Base-by-base conservation (phyloP, 2,797 vertebrate species). In the Natrix natrix region DNA sequence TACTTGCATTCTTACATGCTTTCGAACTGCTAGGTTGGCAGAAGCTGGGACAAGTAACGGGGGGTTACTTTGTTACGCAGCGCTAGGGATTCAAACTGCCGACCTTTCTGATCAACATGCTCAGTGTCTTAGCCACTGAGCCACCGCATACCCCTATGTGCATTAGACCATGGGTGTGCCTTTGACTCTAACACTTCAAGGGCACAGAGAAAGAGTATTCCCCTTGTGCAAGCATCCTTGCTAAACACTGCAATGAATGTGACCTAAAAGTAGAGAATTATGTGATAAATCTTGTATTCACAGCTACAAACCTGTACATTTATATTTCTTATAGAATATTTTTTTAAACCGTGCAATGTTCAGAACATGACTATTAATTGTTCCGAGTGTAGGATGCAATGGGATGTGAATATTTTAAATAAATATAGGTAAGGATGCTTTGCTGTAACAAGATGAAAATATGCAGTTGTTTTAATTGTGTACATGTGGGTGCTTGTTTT, bases 201-300 rank as follows among this genome's bases (percentile, higher is more conserved):
- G n/a, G 32, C 69, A 78, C 32, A 78, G 69, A 37, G 28, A 66
- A 66, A 20, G 32, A 43, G 17, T 7, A 78, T 78, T 43, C 32
- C 7, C 32, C 8, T 78, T 78, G 69, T 43, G 32, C 8, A 78
- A 43, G 37, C 37, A 56, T 56, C 17, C 28, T 52, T 61, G 16
- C 24, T 56, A 26, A 87, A 32, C 4, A 24, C 28, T 26, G 12
- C 48, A 55, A 22, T 37, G 91, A 52, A 87, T 55, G 3, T 10
- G 54, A 87, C 14, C 8, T 24, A 43, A 61, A 60, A 4, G 22
- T 17, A 57, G 7, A 12, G 28, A 54, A 83, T 59, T 88, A 0
- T 74, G 69, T n/a, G n/a, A 74, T 24, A 91, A 55, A 93, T 91
- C 91, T 83, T 94, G 52, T 91, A 55, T 4, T 86, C 32, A 78